phyloP scores from a whole-genome alignment of 1,140 invertebrate genomes.

The Harlomillsia oculata region DNA sequence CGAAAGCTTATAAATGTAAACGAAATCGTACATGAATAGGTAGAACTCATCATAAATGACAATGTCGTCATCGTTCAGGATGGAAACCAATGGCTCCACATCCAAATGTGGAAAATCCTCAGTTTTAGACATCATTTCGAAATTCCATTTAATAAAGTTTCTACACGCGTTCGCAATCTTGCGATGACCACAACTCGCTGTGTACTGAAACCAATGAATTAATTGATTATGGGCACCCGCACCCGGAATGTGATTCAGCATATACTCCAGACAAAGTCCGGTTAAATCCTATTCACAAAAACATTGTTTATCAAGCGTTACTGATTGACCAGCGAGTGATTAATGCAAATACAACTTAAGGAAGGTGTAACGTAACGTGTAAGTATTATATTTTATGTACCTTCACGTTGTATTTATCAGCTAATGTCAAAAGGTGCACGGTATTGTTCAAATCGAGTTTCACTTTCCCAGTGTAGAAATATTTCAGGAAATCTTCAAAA shows the following conservation, averaged over 20 bases:
- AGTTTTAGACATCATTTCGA: conserved; percentile 67
- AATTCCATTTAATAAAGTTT: conserved; percentile 85
- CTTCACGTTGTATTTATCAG: conserved; percentile 90
- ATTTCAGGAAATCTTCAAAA: conserved; percentile 81
- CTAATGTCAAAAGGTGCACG: conserved; percentile 72
- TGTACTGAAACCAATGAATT: conserved; percentile 83
- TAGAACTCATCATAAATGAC: conserved; percentile 83
- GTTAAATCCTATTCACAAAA: conserved; percentile 59
- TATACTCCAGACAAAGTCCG: conserved; percentile 70
- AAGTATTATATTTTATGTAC: conserved; percentile 41
- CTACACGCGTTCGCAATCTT: conserved; percentile 63
- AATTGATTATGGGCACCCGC: conserved; percentile 67
- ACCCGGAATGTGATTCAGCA: conserved; percentile 74
- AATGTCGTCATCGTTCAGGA: conserved; percentile 73
- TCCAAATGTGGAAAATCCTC: conserved; percentile 74
- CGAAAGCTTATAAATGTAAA: neutral
- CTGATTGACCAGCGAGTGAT: too few species aligned
- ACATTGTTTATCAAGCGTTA: conserved; percentile 9
- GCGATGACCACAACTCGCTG: conserved; percentile 66
- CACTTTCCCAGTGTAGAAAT: conserved; percentile 87
- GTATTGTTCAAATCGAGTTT: conserved; percentile 70
- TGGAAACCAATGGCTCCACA: conserved; percentile 60
- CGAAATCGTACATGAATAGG: conserved; percentile 51
- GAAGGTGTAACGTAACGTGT: too few species aligned
- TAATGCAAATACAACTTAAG: too few species aligned